Evolutionary conservation across 1,140 invertebrate species (phyloP), one percentile per base, ranked within the genome.

Genomic region (Drosophila erecta): DNA sequence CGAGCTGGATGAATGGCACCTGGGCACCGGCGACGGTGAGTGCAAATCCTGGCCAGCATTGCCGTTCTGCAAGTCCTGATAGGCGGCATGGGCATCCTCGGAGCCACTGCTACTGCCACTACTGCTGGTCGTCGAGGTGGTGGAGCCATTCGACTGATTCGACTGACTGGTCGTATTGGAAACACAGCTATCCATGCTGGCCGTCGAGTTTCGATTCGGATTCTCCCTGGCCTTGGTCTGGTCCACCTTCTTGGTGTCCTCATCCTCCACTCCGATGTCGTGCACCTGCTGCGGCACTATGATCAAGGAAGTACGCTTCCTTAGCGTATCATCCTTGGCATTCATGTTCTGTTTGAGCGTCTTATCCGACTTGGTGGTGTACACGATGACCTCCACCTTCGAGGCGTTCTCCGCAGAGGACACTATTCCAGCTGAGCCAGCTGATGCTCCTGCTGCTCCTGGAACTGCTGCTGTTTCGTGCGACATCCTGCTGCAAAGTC

Each of bases 261-360:
- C 27, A 2, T 8, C n/a, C 14, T 41, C 41, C 11, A 17, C 30
- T 2, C 53, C 62, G 2, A 47, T 11, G 8, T 54, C 78, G 2
- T 81, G 73, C 65, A 85, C 79, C 62, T 81, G 80, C 50, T 91
- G 90, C 46, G 91, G 91, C 73, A 92, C 91, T 27, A 92, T 92
- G 14, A 89, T 92, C n/a, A 92, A 40, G 46, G 91, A 92, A 43
- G 91, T 92, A 12, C 91, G 90, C 55, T 92, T 92, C 14, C 90
- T 49, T n/a, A 90, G 10, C n/a, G 90, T 79, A n/a, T 92, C 91
- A 61, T 92, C 90, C 79, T 89, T 91, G 71, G 85, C 81, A 58
- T 92, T 91, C 60, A 92, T 92, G 27, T 92, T 92, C 62, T 92
- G 90, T 41, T 91, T 92, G 5, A 92, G 77, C 1, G 91, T 92